Evolutionary conservation across 2,797 vertebrate species (phyloP).

Genomic region (Gastrophryne carolinensis): DNA sequence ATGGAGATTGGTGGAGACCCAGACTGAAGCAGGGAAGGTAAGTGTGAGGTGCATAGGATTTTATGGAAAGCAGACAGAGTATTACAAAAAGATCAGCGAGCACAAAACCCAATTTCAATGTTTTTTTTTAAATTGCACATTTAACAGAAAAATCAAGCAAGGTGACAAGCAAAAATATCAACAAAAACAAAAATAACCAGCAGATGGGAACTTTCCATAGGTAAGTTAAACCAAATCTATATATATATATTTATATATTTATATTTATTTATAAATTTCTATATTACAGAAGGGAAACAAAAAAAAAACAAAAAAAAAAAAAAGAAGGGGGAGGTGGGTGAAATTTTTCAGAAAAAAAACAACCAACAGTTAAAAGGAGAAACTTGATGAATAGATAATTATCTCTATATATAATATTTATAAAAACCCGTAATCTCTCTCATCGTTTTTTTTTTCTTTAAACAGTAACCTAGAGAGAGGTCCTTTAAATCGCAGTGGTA

Average conservation of each 20-base stretch:
- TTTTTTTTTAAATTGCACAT: background rate
- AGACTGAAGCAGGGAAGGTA: background rate
- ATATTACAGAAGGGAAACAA: slow-evolving; percentile 42
- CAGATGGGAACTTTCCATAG: slow-evolving; percentile 22
- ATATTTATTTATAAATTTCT: slow-evolving; percentile 50
- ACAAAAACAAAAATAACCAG: slow-evolving; percentile 26
- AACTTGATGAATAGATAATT: slow-evolving; percentile 37
- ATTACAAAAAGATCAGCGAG: background rate
- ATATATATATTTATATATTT: slow-evolving; percentile 39
- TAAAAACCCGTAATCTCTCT: slow-evolving; percentile 47
- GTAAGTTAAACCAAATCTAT: slow-evolving; percentile 46
- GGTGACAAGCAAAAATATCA: background rate
- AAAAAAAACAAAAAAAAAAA: too few species aligned
- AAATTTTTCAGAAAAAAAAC: slow-evolving; percentile 36
- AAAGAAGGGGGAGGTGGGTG: slow-evolving; percentile 17
- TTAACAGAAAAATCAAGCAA: background rate
- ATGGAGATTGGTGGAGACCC: background rate
- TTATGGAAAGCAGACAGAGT: background rate
- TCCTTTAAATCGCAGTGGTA: slow-evolving; percentile 5
- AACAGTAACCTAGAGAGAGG: slow-evolving; percentile 32
- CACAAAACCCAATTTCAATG: too few species aligned
- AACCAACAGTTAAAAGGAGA: slow-evolving; percentile 24
- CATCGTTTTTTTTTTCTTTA: slow-evolving; percentile 14
- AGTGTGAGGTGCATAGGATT: too few species aligned
- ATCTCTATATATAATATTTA: slow-evolving; percentile 30